phyloP scores from a whole-genome alignment of 2,888 invertebrate genomes.

The Idaea straminata region DNA sequence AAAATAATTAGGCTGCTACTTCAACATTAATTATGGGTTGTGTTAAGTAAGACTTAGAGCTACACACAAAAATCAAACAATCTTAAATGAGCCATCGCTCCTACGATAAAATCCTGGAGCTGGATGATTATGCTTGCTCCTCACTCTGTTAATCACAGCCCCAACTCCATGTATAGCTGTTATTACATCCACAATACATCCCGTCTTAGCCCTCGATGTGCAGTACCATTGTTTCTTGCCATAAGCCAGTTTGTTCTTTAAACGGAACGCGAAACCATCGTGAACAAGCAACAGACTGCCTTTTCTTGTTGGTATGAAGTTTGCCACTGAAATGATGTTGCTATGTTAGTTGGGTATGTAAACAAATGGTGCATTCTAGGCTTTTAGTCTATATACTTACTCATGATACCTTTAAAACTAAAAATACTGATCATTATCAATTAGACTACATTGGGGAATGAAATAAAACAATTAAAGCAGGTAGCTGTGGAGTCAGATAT shows the following conservation, averaged over 20 bases:
- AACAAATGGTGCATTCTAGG: not conserved
- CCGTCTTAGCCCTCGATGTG: slow-evolving; percentile 61
- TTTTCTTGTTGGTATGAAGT: slow-evolving; percentile 65
- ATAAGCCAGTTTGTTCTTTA: slow-evolving; percentile 69
- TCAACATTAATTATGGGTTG: no score
- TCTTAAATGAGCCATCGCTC: slow-evolving; percentile 65
- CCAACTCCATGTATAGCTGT: slow-evolving; percentile 53
- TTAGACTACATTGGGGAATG: no score
- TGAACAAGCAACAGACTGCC: slow-evolving; percentile 64
- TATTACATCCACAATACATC: slow-evolving; percentile 66
- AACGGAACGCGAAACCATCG: slow-evolving; percentile 63
- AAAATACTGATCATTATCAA: no score
- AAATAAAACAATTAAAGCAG: no score
- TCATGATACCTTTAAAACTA: no score
- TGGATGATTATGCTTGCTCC: slow-evolving; percentile 62
- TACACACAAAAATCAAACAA: slow-evolving; percentile 43
- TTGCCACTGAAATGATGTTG: slow-evolving; percentile 58
- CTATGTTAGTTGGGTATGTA: slow-evolving; percentile 3
- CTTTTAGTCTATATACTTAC: not conserved
- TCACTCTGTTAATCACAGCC: slow-evolving; percentile 56
- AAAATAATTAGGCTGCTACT: no score
- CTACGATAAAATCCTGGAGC: slow-evolving; percentile 63
- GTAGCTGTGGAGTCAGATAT: no score
- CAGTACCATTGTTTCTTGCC: slow-evolving; percentile 75
- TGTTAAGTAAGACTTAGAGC: not conserved